Base-by-base conservation (phyloP, 1,140 invertebrate genomes). In the Scaptomyza graminum region DNA sequence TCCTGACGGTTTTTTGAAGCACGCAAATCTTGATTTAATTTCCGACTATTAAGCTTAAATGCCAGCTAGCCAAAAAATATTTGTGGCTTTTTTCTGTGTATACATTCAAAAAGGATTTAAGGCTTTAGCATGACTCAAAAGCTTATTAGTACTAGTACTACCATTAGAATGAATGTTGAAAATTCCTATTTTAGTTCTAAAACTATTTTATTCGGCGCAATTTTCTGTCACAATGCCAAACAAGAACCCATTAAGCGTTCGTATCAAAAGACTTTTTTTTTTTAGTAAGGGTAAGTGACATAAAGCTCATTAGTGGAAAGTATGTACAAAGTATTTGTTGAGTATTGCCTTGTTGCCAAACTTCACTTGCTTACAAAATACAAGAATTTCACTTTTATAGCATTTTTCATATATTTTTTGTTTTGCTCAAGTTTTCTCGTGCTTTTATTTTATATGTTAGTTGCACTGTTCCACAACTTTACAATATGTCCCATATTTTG, bases 1-100 rank as follows among this genome's bases (percentile, higher is more conserved):
- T 55, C 52, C 51, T 9, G 7, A 2, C 31, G 8, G 8, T 54
- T 41, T 55, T 61, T 37, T 56, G 50, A 16, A 49, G 65, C 73
- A 69, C 50, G 77, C 80, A 84, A 84, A 84, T 84, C 80, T 84
- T 85, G 80, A 84, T 84, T 85, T 84, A 80, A 84, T 84, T 84
- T 84, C 76, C 80, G 80, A 70, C 81, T 64, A 70, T 84, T 83
- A 79, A 79, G 80, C 80, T 62, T 63, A 67, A 67, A 69, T 62
- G 60, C 28, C 56, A 54, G 60, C 51, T 60, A 54, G 49, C 34
- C 46, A 49, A 59, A 76, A 76, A 79, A 84, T 84, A 84, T 69
- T 84, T 84, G 80, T 49, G 46, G 62, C 55, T 49, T 61, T 60
- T n/a, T 61, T 60, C 13, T 34, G 31, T 34, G 31, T 34, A 9